These are phyloP conservation scores for Apteryx owenii DNA, from an alignment of 2,113 vertebrate genomes.

Conservation along the genomic window DNA sequence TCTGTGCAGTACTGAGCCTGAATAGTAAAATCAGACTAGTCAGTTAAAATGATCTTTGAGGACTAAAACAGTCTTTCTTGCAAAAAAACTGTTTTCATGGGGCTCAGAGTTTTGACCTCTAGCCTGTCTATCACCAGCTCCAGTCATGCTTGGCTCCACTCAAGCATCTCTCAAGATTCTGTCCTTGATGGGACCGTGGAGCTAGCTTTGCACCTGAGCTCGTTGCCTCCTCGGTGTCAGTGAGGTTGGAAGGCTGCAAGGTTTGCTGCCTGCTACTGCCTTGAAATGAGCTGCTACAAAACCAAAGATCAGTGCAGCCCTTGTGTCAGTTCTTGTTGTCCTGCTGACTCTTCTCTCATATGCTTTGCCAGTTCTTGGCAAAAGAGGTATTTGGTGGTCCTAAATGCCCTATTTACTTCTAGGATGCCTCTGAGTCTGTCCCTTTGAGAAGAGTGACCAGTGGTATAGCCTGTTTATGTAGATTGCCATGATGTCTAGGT, in stretches of 20 bases:
- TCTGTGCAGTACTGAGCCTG: background rate
- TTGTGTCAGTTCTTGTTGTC: accelerated
- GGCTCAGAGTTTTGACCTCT: background rate
- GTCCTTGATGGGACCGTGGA: background rate
- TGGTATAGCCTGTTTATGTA: background rate
- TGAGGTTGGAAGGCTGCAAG: background rate
- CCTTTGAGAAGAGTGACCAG: background rate
- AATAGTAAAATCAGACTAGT: background rate
- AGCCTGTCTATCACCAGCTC: background rate
- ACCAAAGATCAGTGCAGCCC: background rate
- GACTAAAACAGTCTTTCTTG: background rate
- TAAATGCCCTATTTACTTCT: background rate
- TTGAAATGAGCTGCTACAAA: background rate
- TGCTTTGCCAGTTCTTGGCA: background rate
- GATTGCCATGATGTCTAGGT: background rate
- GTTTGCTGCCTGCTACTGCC: background rate
- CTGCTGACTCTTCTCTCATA: background rate
- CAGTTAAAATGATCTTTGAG: background rate
- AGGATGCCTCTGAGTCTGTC: background rate
- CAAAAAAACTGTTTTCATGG: background rate
- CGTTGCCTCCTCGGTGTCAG: background rate
- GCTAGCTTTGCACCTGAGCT: background rate
- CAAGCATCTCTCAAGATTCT: accelerated
- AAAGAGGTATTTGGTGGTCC: background rate
- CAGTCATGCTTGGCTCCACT: background rate